Evolutionary conservation across 2,113 vertebrate species (phyloP).

Genomic region (Cryptotis parvus): DNA sequence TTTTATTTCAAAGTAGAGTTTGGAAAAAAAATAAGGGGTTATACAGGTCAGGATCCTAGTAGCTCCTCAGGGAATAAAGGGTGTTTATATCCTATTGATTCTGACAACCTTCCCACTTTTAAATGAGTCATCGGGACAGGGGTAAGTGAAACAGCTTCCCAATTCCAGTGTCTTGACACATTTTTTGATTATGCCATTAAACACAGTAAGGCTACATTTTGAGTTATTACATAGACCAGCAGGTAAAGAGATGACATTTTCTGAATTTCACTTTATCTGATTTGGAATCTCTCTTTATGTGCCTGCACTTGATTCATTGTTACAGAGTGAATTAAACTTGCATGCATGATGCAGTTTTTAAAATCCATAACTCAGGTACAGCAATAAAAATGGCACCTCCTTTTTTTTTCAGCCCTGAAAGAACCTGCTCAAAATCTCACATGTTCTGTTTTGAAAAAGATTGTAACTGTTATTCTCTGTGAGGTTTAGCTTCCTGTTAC

Average conservation of each 20-base stretch:
- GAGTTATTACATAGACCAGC: conserved; percentile 38
- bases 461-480: conserved; percentile 1
- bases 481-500: conserved; percentile 63
- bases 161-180: conserved; percentile 61
- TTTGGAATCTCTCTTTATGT: conserved; percentile 42
- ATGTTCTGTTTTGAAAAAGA: conserved; percentile 30
- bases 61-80: conserved; percentile 32
- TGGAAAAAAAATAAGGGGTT: conserved; percentile 34
- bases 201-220: background rate
- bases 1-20: conserved; percentile 67
- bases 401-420: background rate
- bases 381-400: conserved; percentile 54
- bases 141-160: background rate
- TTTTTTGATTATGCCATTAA: conserved; percentile 52
- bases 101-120: conserved; percentile 47
- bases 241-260: conserved; percentile 49
- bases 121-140: background rate
- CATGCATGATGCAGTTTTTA: conserved; percentile 46
- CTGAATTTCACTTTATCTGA: conserved; percentile 58
- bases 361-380: conserved; percentile 15
- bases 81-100: conserved; percentile 47
- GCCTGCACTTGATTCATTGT: conserved; percentile 56
- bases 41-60: conserved; percentile 39
- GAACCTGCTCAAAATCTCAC: conserved; percentile 49
- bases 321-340: conserved; percentile 48